These are phyloP conservation scores for Epinephelus cyanopodus DNA, from an alignment of 2,113 vertebrate species.

Conservation along the genomic window DNA sequence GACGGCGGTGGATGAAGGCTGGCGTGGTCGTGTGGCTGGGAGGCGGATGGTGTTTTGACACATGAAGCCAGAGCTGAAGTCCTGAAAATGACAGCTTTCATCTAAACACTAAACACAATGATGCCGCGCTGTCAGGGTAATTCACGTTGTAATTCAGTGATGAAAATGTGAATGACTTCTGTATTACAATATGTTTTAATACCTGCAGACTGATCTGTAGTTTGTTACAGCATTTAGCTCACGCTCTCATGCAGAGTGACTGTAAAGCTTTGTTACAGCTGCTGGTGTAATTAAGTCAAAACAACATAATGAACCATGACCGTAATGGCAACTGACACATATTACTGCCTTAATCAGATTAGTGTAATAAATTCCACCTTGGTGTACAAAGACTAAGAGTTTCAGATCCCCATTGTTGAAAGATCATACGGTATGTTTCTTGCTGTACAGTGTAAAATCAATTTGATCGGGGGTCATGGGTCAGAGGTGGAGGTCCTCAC, in stretches of 20 bases:
- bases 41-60: slow-evolving; percentile 53
- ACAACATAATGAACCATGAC: slow-evolving; percentile 8
- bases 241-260: background rate
- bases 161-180: background rate
- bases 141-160: background rate
- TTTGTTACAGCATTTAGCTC: background rate
- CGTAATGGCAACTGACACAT: slow-evolving; percentile 19
- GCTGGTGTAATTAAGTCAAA: slow-evolving; percentile 15
- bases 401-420: background rate
- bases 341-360: slow-evolving; percentile 27
- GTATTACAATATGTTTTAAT: background rate
- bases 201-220: background rate
- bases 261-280: slow-evolving; percentile 5
- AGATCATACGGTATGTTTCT: background rate
- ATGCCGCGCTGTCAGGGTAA: background rate
- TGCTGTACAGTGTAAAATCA: background rate
- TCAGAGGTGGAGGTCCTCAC: no score
- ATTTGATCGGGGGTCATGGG: no score
- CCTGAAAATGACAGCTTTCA: slow-evolving; percentile 39
- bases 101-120: background rate
- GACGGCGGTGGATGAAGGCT: slow-evolving; percentile 7
- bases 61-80: background rate
- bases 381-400: background rate
- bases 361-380: slow-evolving; percentile 21
- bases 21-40: background rate